Conservation (phyloP, 2,113 vertebrate species). For the Amia ocellicauda region DNA sequence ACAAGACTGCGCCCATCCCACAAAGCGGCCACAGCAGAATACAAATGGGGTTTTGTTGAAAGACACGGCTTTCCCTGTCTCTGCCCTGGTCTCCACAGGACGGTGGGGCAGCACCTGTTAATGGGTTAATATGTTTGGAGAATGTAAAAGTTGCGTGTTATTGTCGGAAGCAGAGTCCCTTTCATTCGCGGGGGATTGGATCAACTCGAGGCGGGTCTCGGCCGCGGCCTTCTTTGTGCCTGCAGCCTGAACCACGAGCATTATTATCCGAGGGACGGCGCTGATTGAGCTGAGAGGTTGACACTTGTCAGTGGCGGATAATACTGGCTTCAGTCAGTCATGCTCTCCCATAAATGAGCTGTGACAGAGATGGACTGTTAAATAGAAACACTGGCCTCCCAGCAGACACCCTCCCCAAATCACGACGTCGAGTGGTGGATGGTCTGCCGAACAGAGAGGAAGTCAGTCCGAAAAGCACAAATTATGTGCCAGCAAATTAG, state of each 20-base stretch:
- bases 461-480: too few relatives aligned
- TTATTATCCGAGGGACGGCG: slow-evolving; percentile 55
- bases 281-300: slow-evolving; percentile 59
- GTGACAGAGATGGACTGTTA: slow-evolving; percentile 55
- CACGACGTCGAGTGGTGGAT: background rate
- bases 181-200: slow-evolving; percentile 52
- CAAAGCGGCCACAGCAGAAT: background rate
- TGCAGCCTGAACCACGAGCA: slow-evolving; percentile 51
- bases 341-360: slow-evolving; percentile 62
- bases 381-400: slow-evolving; percentile 55
- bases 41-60: background rate
- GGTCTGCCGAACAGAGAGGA: too few relatives aligned
- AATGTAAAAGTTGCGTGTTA: slow-evolving; percentile 41
- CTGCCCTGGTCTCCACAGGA: background rate
- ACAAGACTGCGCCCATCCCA: background rate
- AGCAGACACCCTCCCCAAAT: slow-evolving; percentile 45
- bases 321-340: slow-evolving; percentile 55
- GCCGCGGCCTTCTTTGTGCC: slow-evolving; percentile 52
- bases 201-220: slow-evolving; percentile 60
- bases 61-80: background rate
- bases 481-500: too few relatives aligned
- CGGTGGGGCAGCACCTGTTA: slow-evolving; percentile 35
- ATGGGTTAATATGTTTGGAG: slow-evolving; percentile 54
- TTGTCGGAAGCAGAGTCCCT: slow-evolving; percentile 51
- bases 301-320: slow-evolving; percentile 61